Base-by-base conservation (phyloP, 2,797 vertebrate genomes). In the Anguilla obscura region DNA sequence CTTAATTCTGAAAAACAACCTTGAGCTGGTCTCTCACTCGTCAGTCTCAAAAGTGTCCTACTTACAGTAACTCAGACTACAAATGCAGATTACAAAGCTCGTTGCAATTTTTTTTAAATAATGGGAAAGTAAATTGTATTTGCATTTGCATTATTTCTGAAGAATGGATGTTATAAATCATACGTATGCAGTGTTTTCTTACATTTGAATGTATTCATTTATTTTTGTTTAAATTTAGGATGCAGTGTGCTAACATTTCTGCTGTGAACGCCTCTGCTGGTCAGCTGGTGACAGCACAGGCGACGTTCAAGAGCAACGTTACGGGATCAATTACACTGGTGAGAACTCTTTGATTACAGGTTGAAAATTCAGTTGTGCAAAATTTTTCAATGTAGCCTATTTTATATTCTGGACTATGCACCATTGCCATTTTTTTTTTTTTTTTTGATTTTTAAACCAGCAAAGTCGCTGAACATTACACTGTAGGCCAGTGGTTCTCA, bases 321-420 rank as follows among this genome's bases (percentile, higher is more conserved):
- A 93, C 0, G 3, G 96, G 97, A 76, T 95, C 91, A 7, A 90
- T 97, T 52, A 92, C 10, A 24, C 74, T 97, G 95, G 97, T 97
- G 91, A 94, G 93, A 84, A 21, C 10, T 56, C 24, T 50, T 66
- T 66, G 63, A n/a, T 69, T 69, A 76, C 27, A n/a, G 6, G 24
- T 27, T 5, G 12, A 63, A 18, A 63, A 63, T 24, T 18, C 60
- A 36, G 2, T 3, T 33, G 27, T 33, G 30, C 12, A 0, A 36
- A 14, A 36, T 33, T 0, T 12, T 36, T 71, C 9, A 27, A 0
- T 16, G 27, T 36, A 10, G 10, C 4, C 10, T 0, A 36, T 74
- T 74, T 30, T 33, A 16, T 10, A 74, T 74, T 24, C 2, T 33
- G 1, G 12, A 14, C 12, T 33, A 9, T 10, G 9, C 14, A 1